Percentiles rank a stretch among this genome's conserved stretches.
Conservation (phyloP, 2,113 vertebrate genomes). For the Brienomyrus longianalis region DNA sequence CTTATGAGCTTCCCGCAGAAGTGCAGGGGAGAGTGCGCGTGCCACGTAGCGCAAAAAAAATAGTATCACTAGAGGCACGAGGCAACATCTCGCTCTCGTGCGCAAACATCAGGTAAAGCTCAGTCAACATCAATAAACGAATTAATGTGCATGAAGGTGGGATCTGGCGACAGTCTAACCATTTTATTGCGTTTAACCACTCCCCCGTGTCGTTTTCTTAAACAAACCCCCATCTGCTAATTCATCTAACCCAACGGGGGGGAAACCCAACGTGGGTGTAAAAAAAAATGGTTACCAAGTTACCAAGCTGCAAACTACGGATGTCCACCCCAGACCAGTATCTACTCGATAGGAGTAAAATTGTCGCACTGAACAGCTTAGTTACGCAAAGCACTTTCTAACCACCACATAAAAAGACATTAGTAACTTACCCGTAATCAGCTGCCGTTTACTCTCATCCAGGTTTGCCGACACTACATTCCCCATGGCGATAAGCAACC, state of each 20-base stretch:
- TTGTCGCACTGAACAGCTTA: not conserved
- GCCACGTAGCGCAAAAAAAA: slow-evolving; percentile 4
- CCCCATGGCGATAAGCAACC: slow-evolving; percentile 64
- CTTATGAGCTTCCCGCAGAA: not conserved
- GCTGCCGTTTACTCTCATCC: slow-evolving; percentile 77
- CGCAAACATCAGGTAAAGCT: not conserved
- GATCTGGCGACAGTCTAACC: not conserved
- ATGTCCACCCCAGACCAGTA: not conserved
- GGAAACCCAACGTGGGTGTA: not conserved
- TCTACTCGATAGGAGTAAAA: not conserved
- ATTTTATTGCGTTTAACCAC: not conserved
- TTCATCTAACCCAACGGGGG: not conserved
- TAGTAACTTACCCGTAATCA: slow-evolving; percentile 73
- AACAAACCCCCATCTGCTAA: not conserved
- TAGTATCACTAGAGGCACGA: not conserved
- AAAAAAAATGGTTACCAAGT: not conserved
- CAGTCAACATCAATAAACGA: not conserved
- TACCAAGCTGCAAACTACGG: not conserved
- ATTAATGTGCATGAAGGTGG: not conserved
- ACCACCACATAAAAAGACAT: not conserved
- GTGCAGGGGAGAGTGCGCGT: not conserved
- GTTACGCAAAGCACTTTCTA: not conserved
- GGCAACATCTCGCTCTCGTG: not conserved
- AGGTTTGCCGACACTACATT: slow-evolving; percentile 85
- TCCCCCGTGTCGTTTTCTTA: not conserved